These are phyloP conservation scores for Pomatostomus ruficeps DNA, from an alignment of 2,113 vertebrate species.

Conservation along the genomic window DNA sequence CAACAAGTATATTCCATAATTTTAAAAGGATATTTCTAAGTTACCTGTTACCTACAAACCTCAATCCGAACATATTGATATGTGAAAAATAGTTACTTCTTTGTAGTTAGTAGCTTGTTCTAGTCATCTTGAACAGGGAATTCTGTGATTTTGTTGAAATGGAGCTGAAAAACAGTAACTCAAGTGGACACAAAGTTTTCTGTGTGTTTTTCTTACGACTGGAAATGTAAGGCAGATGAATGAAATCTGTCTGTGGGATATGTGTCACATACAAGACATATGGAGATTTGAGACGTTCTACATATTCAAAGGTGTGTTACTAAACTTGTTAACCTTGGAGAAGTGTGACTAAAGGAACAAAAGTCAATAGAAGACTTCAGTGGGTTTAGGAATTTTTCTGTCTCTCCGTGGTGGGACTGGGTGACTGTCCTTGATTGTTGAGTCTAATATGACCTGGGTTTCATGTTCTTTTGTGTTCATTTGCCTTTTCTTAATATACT, in stretches of 20 bases:
- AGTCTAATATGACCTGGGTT: neutral
- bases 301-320: neutral
- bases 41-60: neutral
- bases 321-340: neutral
- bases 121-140: neutral
- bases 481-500: neutral
- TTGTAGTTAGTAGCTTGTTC: neutral
- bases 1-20: neutral
- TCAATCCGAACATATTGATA: neutral
- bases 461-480: neutral
- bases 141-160: neutral
- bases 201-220: neutral
- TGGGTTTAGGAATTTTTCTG: neutral
- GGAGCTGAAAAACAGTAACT: neutral
- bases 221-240: neutral
- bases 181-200: neutral
- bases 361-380: neutral
- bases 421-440: neutral
- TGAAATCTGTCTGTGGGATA: neutral
- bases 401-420: fast-evolving
- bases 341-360: neutral
- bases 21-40: neutral
- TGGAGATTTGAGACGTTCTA: neutral
- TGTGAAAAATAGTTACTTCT: neutral
- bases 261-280: neutral